Base-by-base conservation (phyloP, 1,140 invertebrate genomes). In the Drosophila rhopaloa region DNA sequence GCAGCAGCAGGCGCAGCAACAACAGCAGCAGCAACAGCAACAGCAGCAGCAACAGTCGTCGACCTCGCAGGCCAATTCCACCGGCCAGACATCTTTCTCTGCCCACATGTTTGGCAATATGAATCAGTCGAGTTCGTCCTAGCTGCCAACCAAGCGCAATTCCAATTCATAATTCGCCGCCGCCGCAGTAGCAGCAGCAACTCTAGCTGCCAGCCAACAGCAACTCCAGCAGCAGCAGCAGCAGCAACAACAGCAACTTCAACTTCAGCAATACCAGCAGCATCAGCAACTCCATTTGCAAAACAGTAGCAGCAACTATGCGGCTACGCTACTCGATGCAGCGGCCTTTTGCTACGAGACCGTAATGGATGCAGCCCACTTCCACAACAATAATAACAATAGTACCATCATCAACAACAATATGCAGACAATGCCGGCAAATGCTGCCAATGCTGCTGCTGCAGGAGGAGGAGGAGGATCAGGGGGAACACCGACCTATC, bases 41-140 rank as follows among this genome's bases (percentile, higher is more conserved):
- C 93, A 93, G 73, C 93, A 95, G 88, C 93, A 94, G 80, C 90
- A 92, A 75, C 89, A 93, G 86, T 85, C 90, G 53, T 84, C 84
- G n/a, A 91, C 92, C 76, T 81, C 91, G 65, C 93, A 91, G 86
- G 93, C 90, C 37, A 92, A 91, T 73, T 91, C 89, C 38, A 86
- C 88, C 6, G 90, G 90, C 56, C 94, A 94, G 71, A 94, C 93
- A 58, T 95, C 95, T 61, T 96, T 96, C 89, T 94, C 94, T 68
- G 94, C 95, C 76, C 95, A 95, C 81, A 95, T 96, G 93, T 96
- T 96, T 93, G 95, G 95, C 90, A 95, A 95, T 76, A 96, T 96
- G 95, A 96, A 96, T 93, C 95, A 95, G 65, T 96, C 95, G 55
- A 96, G 95, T 91, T 96, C 95, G 83, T 96, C 95, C 94, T 96